Base-by-base conservation (phyloP, 2,797 vertebrate species). In the Tauraco hartlaubi region DNA sequence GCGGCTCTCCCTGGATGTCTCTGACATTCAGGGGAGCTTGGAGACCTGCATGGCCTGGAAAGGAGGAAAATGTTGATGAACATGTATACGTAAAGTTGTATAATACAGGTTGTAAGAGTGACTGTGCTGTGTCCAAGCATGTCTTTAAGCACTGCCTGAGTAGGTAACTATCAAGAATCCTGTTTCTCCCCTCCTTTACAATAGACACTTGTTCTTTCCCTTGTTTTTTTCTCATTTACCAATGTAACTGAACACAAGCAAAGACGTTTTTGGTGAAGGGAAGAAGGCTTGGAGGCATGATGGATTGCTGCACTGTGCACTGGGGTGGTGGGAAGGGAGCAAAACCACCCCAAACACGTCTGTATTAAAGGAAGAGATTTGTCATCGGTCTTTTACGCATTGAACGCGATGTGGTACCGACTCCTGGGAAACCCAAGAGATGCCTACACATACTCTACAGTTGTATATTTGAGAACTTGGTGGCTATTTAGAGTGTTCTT, bases 1-100 rank as follows among this genome's bases (percentile, higher is more conserved):
- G 90, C 12, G 2, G 51, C 44, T 89, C 52, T 92, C 66, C 35
- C 26, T 92, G 85, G 52, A 79, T 76, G 61, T 76, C 63, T 88
- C 66, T 64, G 93, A 76, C 74, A 73, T 88, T 84, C 59, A 75
- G 74, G 88, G 71, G 67, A 92, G 80, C 55, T 61, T 67, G 59
- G 66, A 84, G 85, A 81, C 71, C 79, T 68, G 23, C 8, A 0
- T 63, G 92, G 79, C 82, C 73, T 92, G 76, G 43, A 91, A 88
- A 91, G 55, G 37, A 90, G 51, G 61, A 61, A 64, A 74, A 85
- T 10, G 8, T 62, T 15, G 15, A 4, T n/a, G 69, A 62, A 52
- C 2, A 3, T 15, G 13, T 9, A 2, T 18, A 33, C 1, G 0
- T 51, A 9, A 33, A 66, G 12, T n/a, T 12, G 9, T 74, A 1